Evolutionary conservation across 2,888 invertebrate species (phyloP), one percentile per base, ranked within the genome.

Genomic region (Siphonodentalium dalli): DNA sequence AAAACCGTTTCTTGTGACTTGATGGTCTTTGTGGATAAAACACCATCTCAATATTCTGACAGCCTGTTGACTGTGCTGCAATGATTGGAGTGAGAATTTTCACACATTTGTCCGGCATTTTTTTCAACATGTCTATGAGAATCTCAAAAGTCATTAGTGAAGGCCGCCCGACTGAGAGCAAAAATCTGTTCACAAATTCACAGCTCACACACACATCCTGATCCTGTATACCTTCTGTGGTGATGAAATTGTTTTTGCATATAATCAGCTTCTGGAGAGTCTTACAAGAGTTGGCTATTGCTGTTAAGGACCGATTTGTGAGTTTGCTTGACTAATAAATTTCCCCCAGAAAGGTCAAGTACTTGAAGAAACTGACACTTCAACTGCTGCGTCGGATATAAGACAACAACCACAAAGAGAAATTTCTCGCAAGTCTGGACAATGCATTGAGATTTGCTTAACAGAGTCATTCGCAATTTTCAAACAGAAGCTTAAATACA

Each of bases 401-500:
- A 55, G 57, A 39, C 58, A 58, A 46, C 69, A 69, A 1, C 65
- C 67, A 21, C 60, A 54, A 4, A 69, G 48, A 38, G 56, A 54
- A 2, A 69, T 35, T 3, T 47, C 39, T 6, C 54, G 47, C 18
- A 69, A 48, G 47, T 65, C 60, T 6, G 60, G 63, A 45, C 69
- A 69, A 40, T 61, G 48, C 9, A 37, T 31, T 0, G 66, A 59
- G 4, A 69, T 51, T 42, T 66, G 59, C 9, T 46, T 49, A 13
- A 69, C 41, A 33, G 65, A 66, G 15, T 42, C 41, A 27, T 66
- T 60, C 1, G 58, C 54, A 27, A 69, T 50, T 26, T 57, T 63
- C 1, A 63, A 63, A 35, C 69, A 69, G 50, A 69, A 66, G 5
- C 58, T 55, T 11, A 69, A 43, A 40, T 63, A 49, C 9, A 69